phyloP scores from a whole-genome alignment of 2,797 vertebrate genomes.

The Scolopax rusticola region DNA sequence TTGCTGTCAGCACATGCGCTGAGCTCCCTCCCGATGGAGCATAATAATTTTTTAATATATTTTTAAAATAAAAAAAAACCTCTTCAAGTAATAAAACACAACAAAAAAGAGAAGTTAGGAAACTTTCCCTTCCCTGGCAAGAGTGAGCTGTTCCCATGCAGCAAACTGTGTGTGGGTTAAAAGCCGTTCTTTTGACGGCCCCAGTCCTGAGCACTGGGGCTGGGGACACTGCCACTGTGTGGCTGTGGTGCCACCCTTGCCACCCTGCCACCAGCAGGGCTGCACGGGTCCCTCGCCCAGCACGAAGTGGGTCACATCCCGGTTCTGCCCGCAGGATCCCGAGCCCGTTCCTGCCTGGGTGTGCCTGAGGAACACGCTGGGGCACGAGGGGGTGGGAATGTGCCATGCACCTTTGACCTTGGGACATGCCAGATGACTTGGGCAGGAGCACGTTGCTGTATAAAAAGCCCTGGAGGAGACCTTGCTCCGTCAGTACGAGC shows the following conservation, averaged over 20 bases:
- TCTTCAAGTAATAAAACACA: not conserved
- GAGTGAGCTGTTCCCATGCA: not conserved
- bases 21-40: not conserved
- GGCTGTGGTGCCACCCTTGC: not conserved
- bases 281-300: not conserved
- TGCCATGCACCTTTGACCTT: conserved; percentile 10
- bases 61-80: not conserved
- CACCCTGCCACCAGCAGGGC: not conserved
- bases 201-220: not conserved
- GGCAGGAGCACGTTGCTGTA: not conserved
- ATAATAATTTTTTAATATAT: not conserved
- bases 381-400: not conserved
- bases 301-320: not conserved
- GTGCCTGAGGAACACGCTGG: not conserved
- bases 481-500: not conserved
- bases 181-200: not conserved
- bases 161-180: not conserved
- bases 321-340: not conserved
- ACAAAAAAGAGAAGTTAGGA: not conserved
- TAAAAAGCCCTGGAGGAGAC: conserved; percentile 29
- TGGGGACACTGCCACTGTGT: not conserved
- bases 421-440: conserved; percentile 8
- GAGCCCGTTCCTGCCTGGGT: not conserved
- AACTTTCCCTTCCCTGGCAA: not conserved
- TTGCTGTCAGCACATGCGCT: not conserved